Evolutionary conservation across 2,113 vertebrate species (phyloP), one percentile per base, ranked within the genome.

Genomic region (Ammodramus savannarum): DNA sequence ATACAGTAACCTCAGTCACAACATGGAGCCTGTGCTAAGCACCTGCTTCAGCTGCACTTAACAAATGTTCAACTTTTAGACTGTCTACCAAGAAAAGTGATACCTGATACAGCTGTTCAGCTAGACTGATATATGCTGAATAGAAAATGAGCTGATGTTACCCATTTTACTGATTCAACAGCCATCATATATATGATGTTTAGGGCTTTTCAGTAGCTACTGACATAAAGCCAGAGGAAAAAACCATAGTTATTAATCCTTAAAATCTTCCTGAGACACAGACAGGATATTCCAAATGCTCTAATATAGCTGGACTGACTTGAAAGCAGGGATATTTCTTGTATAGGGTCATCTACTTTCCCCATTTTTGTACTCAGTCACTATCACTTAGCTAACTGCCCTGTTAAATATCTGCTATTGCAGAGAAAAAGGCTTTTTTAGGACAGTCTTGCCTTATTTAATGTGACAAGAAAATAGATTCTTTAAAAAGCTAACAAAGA

Each of bases 111-210:
- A 54, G 41, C 36, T 57, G 26, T 36, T 89, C 34, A 65, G 68
- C 14, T 31, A 29, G 12, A 46, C 5, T 16, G 46, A 57, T 6
- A 29, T 3, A 52, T 7, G 23, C 27, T 41, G 34, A 66, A 54
- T 3, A 58, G 41, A 69, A 72, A 57, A 51, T 6, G 10, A 18
- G 11, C 25, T 51, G 23, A n/a, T 51, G 11, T 57, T 29, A 89
- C 22, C 14, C 1, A 0, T 41, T 74, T 81, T 38, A 73, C 17
- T 39, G 39, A 93, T 58, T 89, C 46, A 62, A 58, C 32, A 52
- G 52, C 13, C 10, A 73, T 8, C 0, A 0, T 17, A 7, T 8
- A 0, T 16, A 7, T 7, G 16, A 11, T 43, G 44, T 65, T 62
- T 27, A 54, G n/a, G 32, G 27, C 26, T 67, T 89, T 85, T 75